Evolutionary conservation across 1,140 invertebrate species (phyloP).

Genomic region (Drosophila suzukii): DNA sequence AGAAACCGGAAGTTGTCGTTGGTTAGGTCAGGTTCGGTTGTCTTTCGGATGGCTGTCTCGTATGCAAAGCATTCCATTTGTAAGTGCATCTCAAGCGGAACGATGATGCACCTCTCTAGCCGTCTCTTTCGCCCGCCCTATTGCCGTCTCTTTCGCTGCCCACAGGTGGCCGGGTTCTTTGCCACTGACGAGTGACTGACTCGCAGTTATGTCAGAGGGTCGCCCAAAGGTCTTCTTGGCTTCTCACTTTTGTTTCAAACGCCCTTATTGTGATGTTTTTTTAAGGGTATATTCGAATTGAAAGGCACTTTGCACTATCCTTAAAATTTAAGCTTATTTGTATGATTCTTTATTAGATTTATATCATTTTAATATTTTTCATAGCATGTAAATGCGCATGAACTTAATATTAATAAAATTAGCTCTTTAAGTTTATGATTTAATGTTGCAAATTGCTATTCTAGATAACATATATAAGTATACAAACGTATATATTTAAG

Average conservation of each 20-base stretch:
- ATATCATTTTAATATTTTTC: too few relatives aligned
- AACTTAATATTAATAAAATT: too few relatives aligned
- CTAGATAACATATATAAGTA: too few relatives aligned
- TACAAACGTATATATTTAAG: too few relatives aligned
- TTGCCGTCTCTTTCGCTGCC: constrained; percentile 11
- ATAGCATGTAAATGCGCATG: too few relatives aligned
- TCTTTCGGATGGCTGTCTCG: constrained; percentile 14
- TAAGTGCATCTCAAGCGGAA: constrained; percentile 67
- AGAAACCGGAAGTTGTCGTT: constrained; percentile 36
- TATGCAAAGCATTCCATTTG: constrained; percentile 65
- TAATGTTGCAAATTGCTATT: too few relatives aligned
- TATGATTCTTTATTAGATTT: too few relatives aligned
- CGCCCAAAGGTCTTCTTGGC: constrained; percentile 7
- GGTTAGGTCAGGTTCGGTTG: constrained; percentile 68
- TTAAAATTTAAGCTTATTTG: background rate
- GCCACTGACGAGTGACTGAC: constrained; percentile 67
- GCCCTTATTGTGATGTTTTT: background rate
- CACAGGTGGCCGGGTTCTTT: constrained; percentile 65
- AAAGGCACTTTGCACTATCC: too few relatives aligned
- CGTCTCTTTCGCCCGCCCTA: background rate
- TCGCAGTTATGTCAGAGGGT: constrained; percentile 69
- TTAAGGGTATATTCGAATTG: background rate
- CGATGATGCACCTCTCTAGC: constrained; percentile 39
- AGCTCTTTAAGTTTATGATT: too few relatives aligned
- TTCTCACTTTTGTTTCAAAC: constrained; percentile 21